Percentiles rank a stretch among this genome's conserved stretches.
Conservation (phyloP, 1,140 invertebrate species). For the Drosophila kikkawai region DNA sequence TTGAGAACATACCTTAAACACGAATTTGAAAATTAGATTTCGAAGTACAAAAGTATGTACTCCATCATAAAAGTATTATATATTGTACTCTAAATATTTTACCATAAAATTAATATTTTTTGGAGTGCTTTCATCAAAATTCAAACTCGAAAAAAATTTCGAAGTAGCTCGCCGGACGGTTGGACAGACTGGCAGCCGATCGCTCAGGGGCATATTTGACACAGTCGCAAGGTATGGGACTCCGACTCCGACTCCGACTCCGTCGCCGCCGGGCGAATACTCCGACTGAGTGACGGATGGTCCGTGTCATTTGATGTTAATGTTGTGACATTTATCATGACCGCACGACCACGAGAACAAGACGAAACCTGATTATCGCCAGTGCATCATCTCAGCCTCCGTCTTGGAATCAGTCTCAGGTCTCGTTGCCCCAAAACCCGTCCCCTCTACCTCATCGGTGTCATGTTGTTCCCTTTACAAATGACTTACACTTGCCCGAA, state of each 20-base stretch:
- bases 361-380: conserved; percentile 82
- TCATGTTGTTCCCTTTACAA: conserved; percentile 67
- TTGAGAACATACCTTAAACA: background rate
- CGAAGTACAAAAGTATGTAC: background rate
- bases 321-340: conserved; percentile 85
- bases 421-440: conserved; percentile 51
- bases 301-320: conserved; percentile 85
- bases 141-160: conserved; percentile 56
- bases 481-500: conserved; percentile 72
- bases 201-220: conserved; percentile 73
- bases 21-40: background rate
- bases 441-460: conserved; percentile 28
- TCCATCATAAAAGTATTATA: no score
- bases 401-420: conserved; percentile 56
- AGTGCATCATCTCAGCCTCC: conserved; percentile 75
- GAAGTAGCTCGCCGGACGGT: conserved; percentile 61
- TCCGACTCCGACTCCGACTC: conserved; percentile 14
- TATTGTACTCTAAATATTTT: background rate
- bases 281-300: conserved; percentile 85
- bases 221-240: conserved; percentile 38
- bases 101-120: background rate
- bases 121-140: conserved; percentile 46
- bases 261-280: conserved; percentile 17
- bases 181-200: conserved; percentile 46
- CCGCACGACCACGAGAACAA: conserved; percentile 80